Evolutionary conservation across 1,140 invertebrate species (phyloP), one percentile per base, ranked within the genome.

Genomic region (Gonioctena quinquepunctata): DNA sequence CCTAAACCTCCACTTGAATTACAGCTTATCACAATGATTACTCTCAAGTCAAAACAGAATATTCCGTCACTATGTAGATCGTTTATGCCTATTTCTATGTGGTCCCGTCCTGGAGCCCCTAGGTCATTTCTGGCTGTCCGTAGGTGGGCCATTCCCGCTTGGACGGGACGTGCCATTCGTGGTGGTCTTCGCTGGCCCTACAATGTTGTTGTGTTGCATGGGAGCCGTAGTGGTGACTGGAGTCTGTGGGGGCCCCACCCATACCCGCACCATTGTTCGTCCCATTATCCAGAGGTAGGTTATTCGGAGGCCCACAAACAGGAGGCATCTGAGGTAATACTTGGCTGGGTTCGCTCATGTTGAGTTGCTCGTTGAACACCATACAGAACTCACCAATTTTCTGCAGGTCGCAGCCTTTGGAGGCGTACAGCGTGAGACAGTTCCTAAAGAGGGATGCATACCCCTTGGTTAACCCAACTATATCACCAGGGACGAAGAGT

Each of bases 381-480:
- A 93, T 89, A 83, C 94, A 96, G 82, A 96, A 97, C 80, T 95
- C 93, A 13, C 91, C 92, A 21, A 94, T 90, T 83, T 93, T 93
- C 76, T 92, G 90, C 69, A 93, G 90, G 74, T 96, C 95, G 8
- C 96, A 96, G 71, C 88, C 91, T 86, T 97, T 97, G 7, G 94
- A 94, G 0, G 94, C 93, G 82, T 97, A 97, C 1, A 98, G 83
- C 0, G 96, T 99, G 19, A 98, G 85, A 76, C 93, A 96, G 49
- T 92, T 91, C 68, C 96, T 92, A 92, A 94, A 98, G 25, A 97
- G 84, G 0, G 92, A 92, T 1, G 95, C 91, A 83, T 98, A 98
- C 18, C 94, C 94, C 81, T 95, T 95, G 1, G 92, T 94, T 22
- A 98, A 84, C 71, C 91, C 87, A 67, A 97, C 93, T 54, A 99